Base-by-base conservation (phyloP, 2,797 vertebrate species). In the Tiaroga cobitis region DNA sequence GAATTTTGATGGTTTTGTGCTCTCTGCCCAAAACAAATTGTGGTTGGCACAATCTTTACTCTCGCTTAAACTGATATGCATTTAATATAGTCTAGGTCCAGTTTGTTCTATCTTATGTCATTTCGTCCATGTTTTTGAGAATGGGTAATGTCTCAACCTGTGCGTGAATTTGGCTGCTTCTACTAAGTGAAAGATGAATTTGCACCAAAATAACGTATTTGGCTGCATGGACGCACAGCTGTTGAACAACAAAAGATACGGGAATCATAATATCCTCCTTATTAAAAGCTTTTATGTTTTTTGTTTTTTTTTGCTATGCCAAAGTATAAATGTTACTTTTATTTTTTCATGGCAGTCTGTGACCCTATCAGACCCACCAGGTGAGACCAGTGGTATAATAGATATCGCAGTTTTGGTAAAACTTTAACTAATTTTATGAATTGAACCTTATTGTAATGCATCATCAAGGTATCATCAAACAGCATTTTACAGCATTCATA, bases 1-100 rank as follows among this genome's bases (percentile, higher is more conserved):
- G 41, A 83, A 83, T 49, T 73, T 75, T 21, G 61, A 56, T 67
- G 7, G 43, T 56, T 67, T 56, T 16, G 3, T 56, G 74, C n/a
- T 41, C 34, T 77, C 18, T 3, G 26, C 73, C 68, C n/a, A 15
- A 67, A 77, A 29, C 73, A 77, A 68, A 68, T 37, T 51, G 41
- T 18, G 43, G 29, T 34, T 51, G 72, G 29, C 29, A 54, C 59
- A 65, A 65, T 54, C 24, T 69, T 80, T 69, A n/a, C 63, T 68
- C 43, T 68, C 3, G 26, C 16, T 75, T 46, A 16, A 46, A 75
- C 24, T 32, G 19, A 65, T 43, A 70, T 16, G 61, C 68, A 29
- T 76, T 68, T 41, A 51, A 67, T 77, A 4, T 51, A 51, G 34
- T 68, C 13, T 82, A 41, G 41, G 39, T 32, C 9, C 32, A 49